These are phyloP conservation scores for Eonycteris spelaea DNA, from an alignment of 2,113 vertebrate species.

Conservation along the genomic window DNA sequence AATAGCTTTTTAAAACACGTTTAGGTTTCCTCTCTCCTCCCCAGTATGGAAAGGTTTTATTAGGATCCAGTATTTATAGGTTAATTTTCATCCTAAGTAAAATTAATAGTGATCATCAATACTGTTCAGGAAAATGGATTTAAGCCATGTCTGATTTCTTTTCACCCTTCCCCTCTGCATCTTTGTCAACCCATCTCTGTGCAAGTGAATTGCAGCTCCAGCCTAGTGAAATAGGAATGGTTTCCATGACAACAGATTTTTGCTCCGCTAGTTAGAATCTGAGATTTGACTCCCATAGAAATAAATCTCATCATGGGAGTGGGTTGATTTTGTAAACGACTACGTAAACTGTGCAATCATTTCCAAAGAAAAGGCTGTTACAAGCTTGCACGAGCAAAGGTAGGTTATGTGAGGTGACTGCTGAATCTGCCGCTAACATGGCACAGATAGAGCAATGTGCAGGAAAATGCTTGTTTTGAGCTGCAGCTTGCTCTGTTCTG, in stretches of 20 bases:
- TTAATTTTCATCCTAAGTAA: neutral
- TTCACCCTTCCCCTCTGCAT: neutral
- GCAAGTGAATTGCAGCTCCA: constrained; percentile 47
- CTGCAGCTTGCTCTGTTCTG: neutral
- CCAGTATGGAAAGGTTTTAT: neutral
- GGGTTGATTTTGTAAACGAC: constrained; percentile 56
- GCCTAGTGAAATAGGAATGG: constrained; percentile 52
- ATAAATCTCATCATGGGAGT: constrained; percentile 42
- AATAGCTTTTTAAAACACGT: neutral
- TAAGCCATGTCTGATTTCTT: constrained; percentile 8
- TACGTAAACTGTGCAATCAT: constrained; percentile 51
- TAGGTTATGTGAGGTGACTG: neutral
- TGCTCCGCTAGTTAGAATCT: constrained; percentile 47
- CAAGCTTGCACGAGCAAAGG: neutral
- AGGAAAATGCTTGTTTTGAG: neutral
- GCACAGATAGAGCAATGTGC: neutral
- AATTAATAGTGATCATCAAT: constrained; percentile 5
- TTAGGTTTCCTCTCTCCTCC: neutral
- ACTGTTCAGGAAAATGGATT: constrained; percentile 29
- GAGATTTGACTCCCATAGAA: constrained; percentile 62
- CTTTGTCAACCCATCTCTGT: constrained; percentile 36
- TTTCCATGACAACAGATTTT: constrained; percentile 71
- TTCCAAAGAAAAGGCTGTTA: constrained; percentile 47
- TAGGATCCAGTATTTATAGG: neutral
- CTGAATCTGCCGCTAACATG: neutral